phyloP scores from a whole-genome alignment of 2,797 vertebrate genomes.

The Parambassis ranga region DNA sequence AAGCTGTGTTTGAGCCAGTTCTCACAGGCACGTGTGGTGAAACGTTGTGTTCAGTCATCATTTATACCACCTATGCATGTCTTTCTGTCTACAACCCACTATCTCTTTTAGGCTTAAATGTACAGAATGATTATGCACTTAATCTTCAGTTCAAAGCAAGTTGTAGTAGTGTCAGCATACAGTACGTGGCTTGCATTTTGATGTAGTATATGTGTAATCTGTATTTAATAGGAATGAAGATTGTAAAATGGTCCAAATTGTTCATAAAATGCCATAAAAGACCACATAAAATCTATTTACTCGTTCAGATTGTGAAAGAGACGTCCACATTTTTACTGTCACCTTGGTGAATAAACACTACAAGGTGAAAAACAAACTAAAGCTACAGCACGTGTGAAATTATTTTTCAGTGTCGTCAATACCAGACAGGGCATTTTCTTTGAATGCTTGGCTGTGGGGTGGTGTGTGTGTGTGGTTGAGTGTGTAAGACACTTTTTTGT shows the following conservation, averaged over 20 bases:
- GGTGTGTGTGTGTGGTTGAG: no score
- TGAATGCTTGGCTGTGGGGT: no score
- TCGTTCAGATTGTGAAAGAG: not conserved
- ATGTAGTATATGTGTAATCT: conserved; percentile 6
- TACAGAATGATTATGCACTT: conserved; percentile 17
- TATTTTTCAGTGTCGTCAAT: not conserved
- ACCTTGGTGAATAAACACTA: conserved; percentile 15
- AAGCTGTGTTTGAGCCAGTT: conserved; percentile 4
- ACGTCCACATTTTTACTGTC: not conserved
- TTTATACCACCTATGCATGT: conserved; percentile 5
- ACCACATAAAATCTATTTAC: conserved; percentile 20
- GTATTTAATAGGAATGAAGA: conserved; percentile 13
- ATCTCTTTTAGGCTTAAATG: no score
- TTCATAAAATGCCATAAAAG: conserved; percentile 34
- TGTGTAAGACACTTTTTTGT: not conserved
- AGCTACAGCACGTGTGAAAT: not conserved
- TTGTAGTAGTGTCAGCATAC: not conserved
- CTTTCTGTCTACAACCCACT: no score
- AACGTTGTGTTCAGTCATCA: conserved; percentile 45
- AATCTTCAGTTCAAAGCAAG: conserved; percentile 24
- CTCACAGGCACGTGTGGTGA: not conserved
- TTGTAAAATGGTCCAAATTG: conserved; percentile 31
- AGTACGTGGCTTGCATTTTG: conserved; percentile 20
- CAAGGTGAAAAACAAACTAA: conserved; percentile 25
- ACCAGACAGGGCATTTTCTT: no score